Evolutionary conservation across 2,113 vertebrate species (phyloP), one percentile per base, ranked within the genome.

Genomic region (Oenanthe oenanthe): DNA sequence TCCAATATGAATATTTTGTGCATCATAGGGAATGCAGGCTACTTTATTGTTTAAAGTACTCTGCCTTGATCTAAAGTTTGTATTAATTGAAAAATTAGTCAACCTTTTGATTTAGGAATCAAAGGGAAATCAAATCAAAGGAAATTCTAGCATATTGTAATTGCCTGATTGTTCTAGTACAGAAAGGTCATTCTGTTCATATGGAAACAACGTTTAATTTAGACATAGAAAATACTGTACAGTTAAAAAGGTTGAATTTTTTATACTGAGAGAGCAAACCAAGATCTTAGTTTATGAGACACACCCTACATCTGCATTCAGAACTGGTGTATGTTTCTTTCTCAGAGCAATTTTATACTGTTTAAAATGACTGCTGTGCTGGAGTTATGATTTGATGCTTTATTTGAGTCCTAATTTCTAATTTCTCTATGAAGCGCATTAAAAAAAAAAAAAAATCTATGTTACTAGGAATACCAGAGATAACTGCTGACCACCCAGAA

Each of bases 401-500:
- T 74, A 47, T 75, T 53, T 75, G 20, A 42, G n/a, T 67, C 19
- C n/a, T 16, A 38, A 38, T 38, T 48, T 56, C 20, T 31, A 34
- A 25, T 54, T 75, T 26, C 43, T 66, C 13, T 29, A 15, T 79
- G 24, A 88, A 91, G 18, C 3, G 1, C 7, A 87, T 90, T 45
- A 29, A 40, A 91, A 61, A 62, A 61, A 43, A 91, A 60, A n/a
- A 62, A 61, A 62, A 29, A 45, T 56, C 7, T 82, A 0, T 90
- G 7, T 81, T 91, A 18, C 58, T 68, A 91, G 54, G 8, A 63
- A 66, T 60, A n/a, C 32, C 54, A 56, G 76, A 98, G 51, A 94
- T 99, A 93, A 98, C 97, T 86, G 97, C 98, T 68, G 96, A 98
- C 58, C 98, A 99, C 72, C 99, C 98, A 57, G 98, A 98, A 34